A percentile compares a stretch with the other conserved stretches of the same genome.
phyloP scores from a whole-genome alignment of 2,797 vertebrate species.

The Galaxias olidus region DNA sequence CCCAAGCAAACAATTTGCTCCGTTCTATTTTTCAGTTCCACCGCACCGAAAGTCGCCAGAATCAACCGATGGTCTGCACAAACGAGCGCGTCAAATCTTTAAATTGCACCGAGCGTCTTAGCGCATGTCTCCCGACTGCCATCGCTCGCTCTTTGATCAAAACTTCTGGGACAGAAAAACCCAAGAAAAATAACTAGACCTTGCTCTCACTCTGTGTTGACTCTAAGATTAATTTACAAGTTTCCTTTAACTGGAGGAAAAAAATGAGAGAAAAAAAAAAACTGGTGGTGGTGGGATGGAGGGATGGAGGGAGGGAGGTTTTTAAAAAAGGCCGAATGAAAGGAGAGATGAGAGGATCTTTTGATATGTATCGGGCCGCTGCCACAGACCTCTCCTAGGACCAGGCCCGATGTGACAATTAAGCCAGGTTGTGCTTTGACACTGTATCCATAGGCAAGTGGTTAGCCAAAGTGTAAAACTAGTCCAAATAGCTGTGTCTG shows the following conservation, averaged over 20 bases:
- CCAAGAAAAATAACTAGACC: slow-evolving; percentile 66
- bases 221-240: slow-evolving; percentile 90
- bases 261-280: slow-evolving; percentile 23
- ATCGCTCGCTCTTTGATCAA: slow-evolving; percentile 74
- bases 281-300: slow-evolving; percentile 11
- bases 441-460: slow-evolving; percentile 97
- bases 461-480: slow-evolving; percentile 91
- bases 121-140: slow-evolving; percentile 73
- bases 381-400: slow-evolving; percentile 90
- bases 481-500: slow-evolving; percentile 94
- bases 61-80: slow-evolving; percentile 73
- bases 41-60: slow-evolving; percentile 5
- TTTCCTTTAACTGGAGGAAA: slow-evolving; percentile 82
- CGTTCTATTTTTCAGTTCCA: background rate
- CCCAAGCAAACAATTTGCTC: slow-evolving; percentile 6
- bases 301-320: slow-evolving; percentile 24
- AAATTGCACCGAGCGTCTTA: slow-evolving; percentile 79
- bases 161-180: slow-evolving; percentile 79
- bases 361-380: slow-evolving; percentile 90
- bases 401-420: slow-evolving; percentile 95
- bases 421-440: slow-evolving; percentile 96
- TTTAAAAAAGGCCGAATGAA: slow-evolving; percentile 34
- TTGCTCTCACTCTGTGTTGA: slow-evolving; percentile 63
- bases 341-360: slow-evolving; percentile 85
- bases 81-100: slow-evolving; percentile 78